A percentile compares a stretch with the other conserved stretches of the same genome.
Conservation (phyloP, 2,113 vertebrate species). For the Antechinus flavipes region DNA sequence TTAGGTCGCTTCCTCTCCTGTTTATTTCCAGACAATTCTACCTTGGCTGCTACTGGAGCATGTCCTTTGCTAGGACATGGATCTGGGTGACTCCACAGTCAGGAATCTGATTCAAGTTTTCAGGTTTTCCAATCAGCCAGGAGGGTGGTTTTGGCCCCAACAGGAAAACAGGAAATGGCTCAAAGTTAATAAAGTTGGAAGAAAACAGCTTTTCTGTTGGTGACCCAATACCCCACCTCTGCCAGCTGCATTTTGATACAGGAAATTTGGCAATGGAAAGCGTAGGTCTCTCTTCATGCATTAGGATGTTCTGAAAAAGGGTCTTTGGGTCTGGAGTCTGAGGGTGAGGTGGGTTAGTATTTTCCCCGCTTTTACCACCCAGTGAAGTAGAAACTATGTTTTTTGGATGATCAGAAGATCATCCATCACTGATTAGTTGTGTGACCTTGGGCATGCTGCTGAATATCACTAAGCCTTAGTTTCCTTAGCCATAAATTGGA, state of each 20-base stretch:
- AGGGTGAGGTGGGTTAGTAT: background rate
- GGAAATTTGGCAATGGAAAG: conserved; percentile 44
- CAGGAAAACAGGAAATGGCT: conserved; percentile 83
- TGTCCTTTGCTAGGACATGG: conserved; percentile 7
- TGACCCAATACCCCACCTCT: conserved; percentile 50
- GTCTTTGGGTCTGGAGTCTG: background rate
- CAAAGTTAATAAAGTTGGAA: conserved; percentile 78
- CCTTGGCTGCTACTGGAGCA: background rate
- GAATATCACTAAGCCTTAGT: background rate
- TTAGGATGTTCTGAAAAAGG: background rate
- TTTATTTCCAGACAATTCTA: background rate
- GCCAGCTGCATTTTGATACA: conserved; percentile 54
- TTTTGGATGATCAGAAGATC: background rate
- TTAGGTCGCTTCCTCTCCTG: background rate
- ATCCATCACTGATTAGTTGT: background rate
- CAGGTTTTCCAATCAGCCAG: conserved; percentile 71
- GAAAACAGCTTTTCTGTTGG: conserved; percentile 74
- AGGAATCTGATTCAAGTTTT: conserved; percentile 40
- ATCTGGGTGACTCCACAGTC: conserved; percentile 48
- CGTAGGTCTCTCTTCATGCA: background rate
- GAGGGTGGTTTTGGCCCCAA: conserved; percentile 72
- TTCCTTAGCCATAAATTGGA: background rate
- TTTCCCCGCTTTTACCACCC: background rate
- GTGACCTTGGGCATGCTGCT: fast-evolving
- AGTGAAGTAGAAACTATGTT: background rate